Base-by-base conservation (phyloP, 2,888 invertebrate species). In the Chloroclysta siterata region DNA sequence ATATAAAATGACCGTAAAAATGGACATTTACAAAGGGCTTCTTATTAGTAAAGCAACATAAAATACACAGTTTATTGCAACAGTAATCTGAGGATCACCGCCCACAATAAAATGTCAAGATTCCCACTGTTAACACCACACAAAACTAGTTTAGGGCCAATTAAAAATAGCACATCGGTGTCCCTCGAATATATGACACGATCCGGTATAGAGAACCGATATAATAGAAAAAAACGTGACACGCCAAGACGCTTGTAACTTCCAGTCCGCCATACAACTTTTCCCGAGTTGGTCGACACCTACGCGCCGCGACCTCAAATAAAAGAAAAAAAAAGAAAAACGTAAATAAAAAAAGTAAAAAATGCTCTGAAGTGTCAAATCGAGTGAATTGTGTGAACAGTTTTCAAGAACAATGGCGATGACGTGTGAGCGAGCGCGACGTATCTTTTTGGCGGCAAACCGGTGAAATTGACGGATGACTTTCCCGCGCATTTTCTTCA, bases 251-350 rank as follows among this genome's bases (percentile, higher is more conserved):
- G 81, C 73, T 73, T 75, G 73, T 2, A 33, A 33, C 33, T 75
- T 80, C 83, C 90, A 90, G 90, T 90, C 80, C 79, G 85, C 82
- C 85, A 87, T 84, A 83, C 81, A 87, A 81, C 89, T 84, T 86
- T 88, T 88, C 79, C 78, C 86, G 86, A 78, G 89, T 77, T 86
- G 86, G 90, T 86, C 90, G 89, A 79, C 85, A 82, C 79, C 80
- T 78, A 81, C 83, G 85, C 82, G 74, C 76, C 75, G 71, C 72
- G 65, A 72, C 73, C 68, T 63, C 72, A 71, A 75, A 72, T 59
- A 8, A 11, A 46, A 46, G 2, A 72, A 60, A 65, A 71, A 39
- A 72, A 74, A 70, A 72, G 42, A 65, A 64, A 62, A 54, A 53
- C 61, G 44, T n/a, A 29, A 47, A 28, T 22, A 65, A 56, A 57